Evolutionary conservation across 2,888 invertebrate genomes (phyloP).

Genomic region (Drosophila robusta): DNA sequence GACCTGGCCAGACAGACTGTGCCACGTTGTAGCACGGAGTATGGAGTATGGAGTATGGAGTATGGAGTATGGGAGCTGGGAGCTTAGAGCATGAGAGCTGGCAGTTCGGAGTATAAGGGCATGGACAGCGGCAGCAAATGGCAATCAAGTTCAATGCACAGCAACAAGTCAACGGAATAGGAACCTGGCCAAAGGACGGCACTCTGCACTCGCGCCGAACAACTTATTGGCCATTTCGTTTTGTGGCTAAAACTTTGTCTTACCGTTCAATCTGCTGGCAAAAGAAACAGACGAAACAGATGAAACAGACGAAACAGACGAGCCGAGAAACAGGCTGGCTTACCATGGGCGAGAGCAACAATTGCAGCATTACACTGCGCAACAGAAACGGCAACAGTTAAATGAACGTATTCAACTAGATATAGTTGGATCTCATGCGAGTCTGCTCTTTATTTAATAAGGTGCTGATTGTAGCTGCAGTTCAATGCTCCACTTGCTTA

Average conservation of each 20-base stretch:
- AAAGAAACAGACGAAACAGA: slow-evolving; percentile 7
- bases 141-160: slow-evolving; percentile 77
- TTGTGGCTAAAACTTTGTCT: slow-evolving; percentile 51
- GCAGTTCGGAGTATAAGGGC: slow-evolving; percentile 40
- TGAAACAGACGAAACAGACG: not conserved
- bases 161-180: slow-evolving; percentile 56
- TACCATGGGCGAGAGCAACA: slow-evolving; percentile 5
- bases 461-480: slow-evolving; percentile 32
- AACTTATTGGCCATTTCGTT: slow-evolving; percentile 54
- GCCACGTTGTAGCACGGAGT: slow-evolving; percentile 29
- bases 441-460: slow-evolving; percentile 17
- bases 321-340: not conserved
- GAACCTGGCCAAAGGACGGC: slow-evolving; percentile 30
- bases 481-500: slow-evolving; percentile 67
- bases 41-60: slow-evolving; percentile 17
- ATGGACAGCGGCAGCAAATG: slow-evolving; percentile 40
- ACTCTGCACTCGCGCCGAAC: slow-evolving; percentile 17
- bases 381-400: slow-evolving; percentile 13
- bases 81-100: slow-evolving; percentile 4
- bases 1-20: slow-evolving; percentile 19
- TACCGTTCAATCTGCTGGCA: slow-evolving; percentile 44
- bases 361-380: slow-evolving; percentile 2
- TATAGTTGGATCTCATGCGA: slow-evolving; percentile 3
- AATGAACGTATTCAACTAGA: slow-evolving; percentile 14
- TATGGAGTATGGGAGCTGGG: not conserved